phyloP scores from a whole-genome alignment of 2,888 invertebrate species.

The Epirrhoe alternata region DNA sequence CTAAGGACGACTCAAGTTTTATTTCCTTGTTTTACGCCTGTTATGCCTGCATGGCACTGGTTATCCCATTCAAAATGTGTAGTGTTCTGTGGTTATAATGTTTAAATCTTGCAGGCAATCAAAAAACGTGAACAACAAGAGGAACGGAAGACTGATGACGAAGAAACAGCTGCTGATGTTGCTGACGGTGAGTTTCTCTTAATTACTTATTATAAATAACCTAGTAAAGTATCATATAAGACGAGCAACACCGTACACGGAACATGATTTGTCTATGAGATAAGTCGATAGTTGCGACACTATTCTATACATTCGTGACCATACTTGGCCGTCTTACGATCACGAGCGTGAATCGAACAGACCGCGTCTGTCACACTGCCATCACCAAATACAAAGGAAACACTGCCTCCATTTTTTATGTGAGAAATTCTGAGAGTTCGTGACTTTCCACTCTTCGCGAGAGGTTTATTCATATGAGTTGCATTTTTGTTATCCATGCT shows the following conservation, averaged over 20 bases:
- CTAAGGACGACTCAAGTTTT: constrained; percentile 47
- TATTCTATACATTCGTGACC: constrained; percentile 77
- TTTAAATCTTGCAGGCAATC: constrained; percentile 74
- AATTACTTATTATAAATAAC: constrained; percentile 35
- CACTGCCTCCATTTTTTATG: constrained; percentile 62
- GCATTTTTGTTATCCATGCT: constrained; percentile 24
- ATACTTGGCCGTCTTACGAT: constrained; percentile 62
- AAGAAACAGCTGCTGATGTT: constrained; percentile 68
- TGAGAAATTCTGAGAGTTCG: constrained; percentile 59
- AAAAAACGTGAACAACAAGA: constrained; percentile 77
- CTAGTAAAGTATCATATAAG: constrained; percentile 33
- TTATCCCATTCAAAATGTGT: constrained; percentile 27
- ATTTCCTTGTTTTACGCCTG: constrained; percentile 50
- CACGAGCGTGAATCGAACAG: constrained; percentile 63
- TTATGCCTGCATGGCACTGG: constrained; percentile 50
- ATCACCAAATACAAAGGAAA: constrained; percentile 60
- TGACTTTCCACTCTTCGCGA: constrained; percentile 57
- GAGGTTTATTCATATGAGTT: constrained; percentile 38
- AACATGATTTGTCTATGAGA: constrained; percentile 60
- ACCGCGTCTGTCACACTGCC: constrained; percentile 62
- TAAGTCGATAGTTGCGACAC: constrained; percentile 67
- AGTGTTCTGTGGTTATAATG: constrained; percentile 39
- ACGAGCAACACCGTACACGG: constrained; percentile 42
- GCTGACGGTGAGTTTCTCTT: constrained; percentile 71
- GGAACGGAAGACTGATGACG: constrained; percentile 77